phyloP scores from a whole-genome alignment of 2,113 vertebrate genomes.

The Glaucomys volans region DNA sequence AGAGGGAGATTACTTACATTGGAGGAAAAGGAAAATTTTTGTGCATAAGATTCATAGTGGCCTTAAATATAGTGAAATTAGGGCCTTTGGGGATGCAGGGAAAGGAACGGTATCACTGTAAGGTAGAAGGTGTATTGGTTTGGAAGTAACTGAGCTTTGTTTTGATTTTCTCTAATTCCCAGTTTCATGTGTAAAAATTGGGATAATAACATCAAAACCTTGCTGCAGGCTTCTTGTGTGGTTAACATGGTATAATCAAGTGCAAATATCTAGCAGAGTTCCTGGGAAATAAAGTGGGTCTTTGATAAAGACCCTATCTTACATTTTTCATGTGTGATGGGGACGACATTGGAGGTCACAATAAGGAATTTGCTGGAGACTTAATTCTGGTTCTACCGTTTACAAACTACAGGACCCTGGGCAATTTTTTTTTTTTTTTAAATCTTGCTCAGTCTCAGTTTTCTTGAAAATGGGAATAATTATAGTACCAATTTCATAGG shows the following conservation, averaged over 20 bases:
- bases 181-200: slow-evolving; percentile 50
- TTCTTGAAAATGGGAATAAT: neutral
- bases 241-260: neutral
- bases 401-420: neutral
- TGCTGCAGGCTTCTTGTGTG: neutral
- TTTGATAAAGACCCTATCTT: neutral
- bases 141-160: neutral
- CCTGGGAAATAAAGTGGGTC: neutral
- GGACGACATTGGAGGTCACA: neutral
- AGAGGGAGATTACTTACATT: neutral
- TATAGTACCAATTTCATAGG: neutral
- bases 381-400: neutral
- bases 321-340: neutral
- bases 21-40: neutral
- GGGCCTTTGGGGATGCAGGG: neutral
- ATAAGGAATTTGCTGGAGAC: neutral
- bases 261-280: neutral
- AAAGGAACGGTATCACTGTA: neutral
- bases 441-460: neutral
- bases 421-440: slow-evolving; percentile 6
- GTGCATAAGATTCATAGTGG: neutral
- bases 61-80: neutral
- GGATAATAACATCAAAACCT: neutral
- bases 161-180: slow-evolving; percentile 32
- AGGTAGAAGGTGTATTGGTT: neutral